Percentiles rank a stretch among this genome's conserved stretches.
phyloP scores from a whole-genome alignment of 53 echinoderm and acorn worm genomes.

The Apostichopus leukothele region DNA sequence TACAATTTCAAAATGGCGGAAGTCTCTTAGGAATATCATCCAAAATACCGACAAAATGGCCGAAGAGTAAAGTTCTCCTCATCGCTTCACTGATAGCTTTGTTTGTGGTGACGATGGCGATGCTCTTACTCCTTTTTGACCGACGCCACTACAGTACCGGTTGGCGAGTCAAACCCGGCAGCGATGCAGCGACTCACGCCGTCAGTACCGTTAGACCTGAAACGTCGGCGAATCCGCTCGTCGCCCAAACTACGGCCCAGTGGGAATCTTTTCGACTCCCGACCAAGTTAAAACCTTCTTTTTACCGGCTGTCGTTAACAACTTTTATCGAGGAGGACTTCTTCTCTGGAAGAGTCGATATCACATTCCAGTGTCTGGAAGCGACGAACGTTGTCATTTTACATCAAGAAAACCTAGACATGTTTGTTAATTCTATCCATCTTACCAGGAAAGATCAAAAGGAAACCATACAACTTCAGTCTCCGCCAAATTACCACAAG shows the following conservation, averaged over 20 bases:
- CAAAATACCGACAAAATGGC: constrained; percentile 6
- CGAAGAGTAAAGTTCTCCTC: constrained; percentile 37
- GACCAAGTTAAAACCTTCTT: constrained; percentile 61
- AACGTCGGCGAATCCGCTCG: background rate
- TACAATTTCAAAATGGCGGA: constrained; percentile 55
- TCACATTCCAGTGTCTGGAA: constrained; percentile 62
- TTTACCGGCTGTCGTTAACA: constrained; percentile 67
- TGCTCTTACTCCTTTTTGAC: constrained; percentile 31
- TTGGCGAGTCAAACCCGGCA: background rate
- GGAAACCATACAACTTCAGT: background rate
- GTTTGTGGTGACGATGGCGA: constrained; percentile 28
- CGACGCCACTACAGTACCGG: background rate
- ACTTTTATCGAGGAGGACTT: constrained; percentile 61
- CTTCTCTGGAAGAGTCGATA: constrained; percentile 71
- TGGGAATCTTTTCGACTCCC: constrained; percentile 82
- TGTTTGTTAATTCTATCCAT: background rate
- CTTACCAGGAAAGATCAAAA: background rate
- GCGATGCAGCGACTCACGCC: background rate
- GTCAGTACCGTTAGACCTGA: background rate
- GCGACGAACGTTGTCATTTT: constrained; percentile 71
- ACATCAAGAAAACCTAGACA: constrained; percentile 49
- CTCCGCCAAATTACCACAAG: constrained; percentile 56
- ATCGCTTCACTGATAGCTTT: constrained; percentile 21
- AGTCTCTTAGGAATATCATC: constrained; percentile 20
- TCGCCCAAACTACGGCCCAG: background rate